Percentiles rank a stretch among this genome's conserved stretches.
Evolutionary conservation across 2,888 invertebrate genomes (phyloP).

Genomic region (Callinectes sapidus): DNA sequence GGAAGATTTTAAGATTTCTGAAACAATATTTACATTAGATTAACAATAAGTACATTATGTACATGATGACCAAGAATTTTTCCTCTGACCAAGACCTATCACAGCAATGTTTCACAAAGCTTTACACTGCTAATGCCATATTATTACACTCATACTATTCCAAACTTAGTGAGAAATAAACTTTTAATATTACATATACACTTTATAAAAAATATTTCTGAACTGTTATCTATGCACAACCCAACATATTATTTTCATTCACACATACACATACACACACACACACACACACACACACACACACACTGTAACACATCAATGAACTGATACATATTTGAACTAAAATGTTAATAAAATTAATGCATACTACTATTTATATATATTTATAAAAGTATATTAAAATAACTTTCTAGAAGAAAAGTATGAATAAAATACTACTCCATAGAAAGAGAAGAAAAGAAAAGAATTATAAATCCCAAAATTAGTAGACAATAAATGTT

Average conservation of each 20-base stretch:
- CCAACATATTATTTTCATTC: background rate
- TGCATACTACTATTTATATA: background rate
- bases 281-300: conserved; percentile 19
- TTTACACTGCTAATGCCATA: conserved; percentile 34
- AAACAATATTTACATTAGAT: conserved; percentile 60
- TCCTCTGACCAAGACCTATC: conserved; percentile 66
- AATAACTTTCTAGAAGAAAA: background rate
- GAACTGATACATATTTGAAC: background rate
- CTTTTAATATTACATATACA: conserved; percentile 41
- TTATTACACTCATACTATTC: conserved; percentile 9
- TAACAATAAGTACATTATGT: conserved; percentile 60
- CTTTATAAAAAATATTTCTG: conserved; percentile 36
- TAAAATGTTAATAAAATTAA: background rate
- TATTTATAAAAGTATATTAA: background rate
- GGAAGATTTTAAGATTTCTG: conserved; percentile 43
- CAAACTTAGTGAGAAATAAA: conserved; percentile 18
- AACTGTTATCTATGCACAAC: conserved; percentile 24
- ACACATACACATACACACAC: conserved; percentile 9
- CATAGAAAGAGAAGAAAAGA: too few relatives aligned
- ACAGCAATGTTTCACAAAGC: conserved; percentile 55
- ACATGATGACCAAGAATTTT: conserved; percentile 39
- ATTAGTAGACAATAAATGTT: background rate
- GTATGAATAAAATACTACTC: background rate
- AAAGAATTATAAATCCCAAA: background rate
- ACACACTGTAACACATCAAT: background rate